Evolutionary conservation across 2,113 vertebrate genomes (phyloP), one percentile per base, ranked within the genome.

Genomic region (Suncus etruscus): DNA sequence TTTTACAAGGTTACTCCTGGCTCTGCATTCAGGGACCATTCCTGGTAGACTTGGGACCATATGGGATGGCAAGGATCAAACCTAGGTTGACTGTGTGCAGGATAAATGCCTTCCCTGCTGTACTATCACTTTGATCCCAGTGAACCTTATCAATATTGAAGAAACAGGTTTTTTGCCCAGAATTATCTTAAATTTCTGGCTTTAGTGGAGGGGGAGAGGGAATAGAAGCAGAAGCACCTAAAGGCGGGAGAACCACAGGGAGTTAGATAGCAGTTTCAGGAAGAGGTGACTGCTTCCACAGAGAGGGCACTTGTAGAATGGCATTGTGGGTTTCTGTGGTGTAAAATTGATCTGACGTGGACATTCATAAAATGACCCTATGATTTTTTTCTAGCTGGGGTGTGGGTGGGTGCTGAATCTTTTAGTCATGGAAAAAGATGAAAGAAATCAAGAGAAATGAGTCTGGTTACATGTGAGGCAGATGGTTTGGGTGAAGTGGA

Each of bases 151-250:
- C 70, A 58, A 69, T 24, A 39, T 5, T 54, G 31, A 29, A 11
- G 81, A 70, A 83, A 76, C 61, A 68, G 32, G 74, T 76, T 48
- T 76, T 81, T 25, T 84, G 51, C 94, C 32, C 10, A 24, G 22
- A 48, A 45, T 80, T 84, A 83, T 27, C 50, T 79, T 4, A 7
- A n/a, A 68, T 32, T n/a, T 0, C 25, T 54, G n/a, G 50, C 47
- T 11, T 9, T 20, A 32, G 12, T 72, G 31, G 45, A 29, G 68
- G 87, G 3, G 25, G 65, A 0, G 22, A 15, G 87, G 3, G 25
- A 63, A 0, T 27, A 15, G 16, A 81, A 76, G 11, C n/a, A 14
- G 45, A 29, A 68, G 50, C 63, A 61, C 16, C 20, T 2, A 0
- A 39, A 69, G 48, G n/a, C n/a, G 54, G 24, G 39, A 90, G 66